A percentile compares a stretch with the other conserved stretches of the same genome.
Conservation (phyloP, 2,113 vertebrate species). For the Pitta sordida region DNA sequence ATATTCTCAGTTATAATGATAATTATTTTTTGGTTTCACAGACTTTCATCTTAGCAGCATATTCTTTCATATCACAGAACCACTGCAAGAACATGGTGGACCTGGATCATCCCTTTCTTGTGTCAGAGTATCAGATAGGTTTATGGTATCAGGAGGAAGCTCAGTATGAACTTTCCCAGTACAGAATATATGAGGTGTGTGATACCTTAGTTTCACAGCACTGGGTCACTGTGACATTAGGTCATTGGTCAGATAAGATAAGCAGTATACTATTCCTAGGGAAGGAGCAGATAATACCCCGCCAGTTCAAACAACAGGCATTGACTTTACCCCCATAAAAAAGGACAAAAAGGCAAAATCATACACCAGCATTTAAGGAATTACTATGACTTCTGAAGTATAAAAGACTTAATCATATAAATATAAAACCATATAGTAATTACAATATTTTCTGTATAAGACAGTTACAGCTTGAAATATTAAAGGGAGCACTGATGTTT, state of each 20-base stretch:
- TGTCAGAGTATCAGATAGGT: background rate
- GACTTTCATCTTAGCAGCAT: background rate
- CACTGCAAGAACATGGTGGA: background rate
- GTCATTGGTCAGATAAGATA: slow-evolving; percentile 63
- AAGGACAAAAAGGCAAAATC: background rate
- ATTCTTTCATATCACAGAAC: background rate
- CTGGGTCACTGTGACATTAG: slow-evolving; percentile 55
- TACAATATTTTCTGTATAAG: background rate
- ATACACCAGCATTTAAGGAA: background rate
- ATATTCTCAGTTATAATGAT: background rate
- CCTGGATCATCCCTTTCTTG: background rate
- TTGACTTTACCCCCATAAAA: slow-evolving; percentile 46
- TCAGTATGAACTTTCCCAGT: background rate
- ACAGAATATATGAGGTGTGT: background rate
- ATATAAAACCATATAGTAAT: background rate
- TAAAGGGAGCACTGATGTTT: background rate
- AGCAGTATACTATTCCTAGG: background rate
- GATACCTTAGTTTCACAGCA: slow-evolving; percentile 17
- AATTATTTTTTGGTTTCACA: background rate
- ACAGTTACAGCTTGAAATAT: background rate
- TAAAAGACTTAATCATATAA: background rate
- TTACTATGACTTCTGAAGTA: background rate
- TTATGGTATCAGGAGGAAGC: background rate
- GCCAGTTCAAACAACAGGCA: slow-evolving; percentile 53
- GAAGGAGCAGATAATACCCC: slow-evolving; percentile 46